Conservation (phyloP, 2,888 invertebrate species). For the Omphaloscelis lunosa region DNA sequence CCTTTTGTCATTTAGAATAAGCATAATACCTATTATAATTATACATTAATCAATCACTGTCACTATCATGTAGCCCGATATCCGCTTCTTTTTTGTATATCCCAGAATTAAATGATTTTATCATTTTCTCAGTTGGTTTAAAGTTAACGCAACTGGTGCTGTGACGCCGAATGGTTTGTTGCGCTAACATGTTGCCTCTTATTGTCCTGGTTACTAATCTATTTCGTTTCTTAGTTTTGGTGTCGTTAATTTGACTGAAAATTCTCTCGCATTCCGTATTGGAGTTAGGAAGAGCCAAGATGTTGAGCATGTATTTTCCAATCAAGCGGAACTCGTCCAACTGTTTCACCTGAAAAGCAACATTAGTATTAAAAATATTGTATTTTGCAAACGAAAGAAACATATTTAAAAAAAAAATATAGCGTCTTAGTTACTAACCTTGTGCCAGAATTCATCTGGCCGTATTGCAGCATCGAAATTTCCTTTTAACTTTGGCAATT, state of each 20-base stretch:
- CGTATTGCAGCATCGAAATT: neutral
- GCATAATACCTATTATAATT: neutral
- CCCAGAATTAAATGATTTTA: constrained; percentile 27
- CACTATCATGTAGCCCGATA: constrained; percentile 1
- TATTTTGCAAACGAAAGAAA: constrained; percentile 15
- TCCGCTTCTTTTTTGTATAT: constrained; percentile 10
- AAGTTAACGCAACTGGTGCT: constrained; percentile 12
- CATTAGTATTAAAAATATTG: constrained; percentile 14
- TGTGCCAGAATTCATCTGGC: constrained; percentile 26
- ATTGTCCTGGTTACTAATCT: constrained; percentile 40
- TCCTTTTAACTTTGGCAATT: constrained; percentile 29
- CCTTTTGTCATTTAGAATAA: constrained; percentile 1
- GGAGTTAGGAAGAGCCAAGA: constrained; percentile 36
- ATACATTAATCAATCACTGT: neutral
- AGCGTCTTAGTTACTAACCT: constrained; percentile 2
- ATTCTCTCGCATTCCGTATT: constrained; percentile 45
- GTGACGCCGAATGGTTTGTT: constrained; percentile 3
- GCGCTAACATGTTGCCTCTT: constrained; percentile 22
- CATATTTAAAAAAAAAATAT: neutral
- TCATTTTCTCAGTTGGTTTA: constrained; percentile 21
- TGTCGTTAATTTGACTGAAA: constrained; percentile 42
- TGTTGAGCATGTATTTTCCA: constrained; percentile 39
- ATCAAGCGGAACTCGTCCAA: constrained; percentile 34
- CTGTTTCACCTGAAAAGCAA: constrained; percentile 12
- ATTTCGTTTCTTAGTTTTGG: constrained; percentile 37